A percentile compares a stretch with the other conserved stretches of the same genome.
Evolutionary conservation across 2,113 vertebrate genomes (phyloP).

Genomic region (Scomber colias): DNA sequence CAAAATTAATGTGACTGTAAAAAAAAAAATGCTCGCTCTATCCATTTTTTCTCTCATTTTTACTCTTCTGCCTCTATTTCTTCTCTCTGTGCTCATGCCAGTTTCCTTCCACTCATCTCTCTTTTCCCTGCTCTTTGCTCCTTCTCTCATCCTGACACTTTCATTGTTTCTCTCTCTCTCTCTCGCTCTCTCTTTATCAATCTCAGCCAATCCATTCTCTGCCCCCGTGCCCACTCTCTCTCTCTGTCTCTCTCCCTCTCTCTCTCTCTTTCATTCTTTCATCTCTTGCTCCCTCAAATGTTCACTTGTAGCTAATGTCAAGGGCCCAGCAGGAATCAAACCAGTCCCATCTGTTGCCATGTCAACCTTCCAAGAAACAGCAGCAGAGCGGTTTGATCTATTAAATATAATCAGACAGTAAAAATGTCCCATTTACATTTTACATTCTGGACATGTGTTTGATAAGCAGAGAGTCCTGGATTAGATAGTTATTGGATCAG

Average conservation of each 20-base stretch:
- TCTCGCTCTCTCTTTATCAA: background rate
- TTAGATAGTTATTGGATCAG: background rate
- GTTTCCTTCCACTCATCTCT: background rate
- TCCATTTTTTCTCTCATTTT: background rate
- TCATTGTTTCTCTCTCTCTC: constrained; percentile 24
- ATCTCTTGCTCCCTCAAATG: constrained; percentile 34
- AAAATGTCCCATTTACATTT: constrained; percentile 43
- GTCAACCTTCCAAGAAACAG: constrained; percentile 65
- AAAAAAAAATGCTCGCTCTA: background rate
- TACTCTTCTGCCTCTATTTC: too few species aligned
- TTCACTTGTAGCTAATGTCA: constrained; percentile 59
- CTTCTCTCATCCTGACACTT: constrained; percentile 18
- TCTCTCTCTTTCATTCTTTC: constrained; percentile 11
- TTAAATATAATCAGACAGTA: constrained; percentile 46
- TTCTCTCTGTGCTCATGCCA: background rate
- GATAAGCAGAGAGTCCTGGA: constrained; percentile 11
- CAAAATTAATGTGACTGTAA: background rate
- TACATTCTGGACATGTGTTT: constrained; percentile 26
- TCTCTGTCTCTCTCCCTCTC: background rate
- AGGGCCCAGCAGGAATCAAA: constrained; percentile 61
- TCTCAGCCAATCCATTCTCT: constrained; percentile 10
- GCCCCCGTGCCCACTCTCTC: background rate
- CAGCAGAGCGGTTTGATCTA: constrained; percentile 52
- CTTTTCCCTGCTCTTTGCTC: background rate
- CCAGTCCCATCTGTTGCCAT: constrained; percentile 68